Evolutionary conservation across 1,140 invertebrate genomes (phyloP), one percentile per base, ranked within the genome.

Genomic region (Drosophila erecta): DNA sequence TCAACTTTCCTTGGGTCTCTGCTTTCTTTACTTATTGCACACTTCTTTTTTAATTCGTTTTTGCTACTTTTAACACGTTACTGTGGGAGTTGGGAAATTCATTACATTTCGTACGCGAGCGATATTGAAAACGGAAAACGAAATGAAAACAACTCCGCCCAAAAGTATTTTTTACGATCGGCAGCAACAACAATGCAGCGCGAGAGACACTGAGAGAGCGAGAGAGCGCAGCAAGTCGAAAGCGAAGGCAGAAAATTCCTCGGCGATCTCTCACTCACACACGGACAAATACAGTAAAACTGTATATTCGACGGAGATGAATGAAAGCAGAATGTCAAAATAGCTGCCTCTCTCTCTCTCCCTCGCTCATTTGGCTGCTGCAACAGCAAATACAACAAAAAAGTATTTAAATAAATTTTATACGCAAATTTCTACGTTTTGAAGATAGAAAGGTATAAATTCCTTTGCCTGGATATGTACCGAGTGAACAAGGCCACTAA

Each of bases 241-340:
- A 81, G 60, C 73, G 46, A 87, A 83, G 71, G 79, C 81, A 59
- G 50, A 89, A 84, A 89, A 89, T 89, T 89, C 84, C 84, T 89
- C 71, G 79, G 44, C 71, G 67, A 75, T 53, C 49, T 33, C 66
- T 65, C 62, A 59, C 56, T 65, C 58, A 79, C 57, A 65, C 58
- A 61, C 30, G 30, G 43, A 69, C 30, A 74, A 43, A 44, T 38
- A 53, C 71, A 72, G 65, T 76, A 64, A 64, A 67, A 69, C 66
- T 69, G 73, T 59, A 55, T 49, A 41, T 30, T 58, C 51, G 81
- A 83, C 79, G 83, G 83, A 86, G 83, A 86, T 86, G 83, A 86
- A 86, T 86, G 84, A 89, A 86, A 89, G 83, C 84, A 83, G 79
- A 86, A 86, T 86, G 79, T 89, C 83, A 86, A 89, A 86, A 86